Percentiles rank a stretch among this genome's conserved stretches.
Evolutionary conservation across 2,888 invertebrate species (phyloP).

Genomic region (Choreutis nemorana): DNA sequence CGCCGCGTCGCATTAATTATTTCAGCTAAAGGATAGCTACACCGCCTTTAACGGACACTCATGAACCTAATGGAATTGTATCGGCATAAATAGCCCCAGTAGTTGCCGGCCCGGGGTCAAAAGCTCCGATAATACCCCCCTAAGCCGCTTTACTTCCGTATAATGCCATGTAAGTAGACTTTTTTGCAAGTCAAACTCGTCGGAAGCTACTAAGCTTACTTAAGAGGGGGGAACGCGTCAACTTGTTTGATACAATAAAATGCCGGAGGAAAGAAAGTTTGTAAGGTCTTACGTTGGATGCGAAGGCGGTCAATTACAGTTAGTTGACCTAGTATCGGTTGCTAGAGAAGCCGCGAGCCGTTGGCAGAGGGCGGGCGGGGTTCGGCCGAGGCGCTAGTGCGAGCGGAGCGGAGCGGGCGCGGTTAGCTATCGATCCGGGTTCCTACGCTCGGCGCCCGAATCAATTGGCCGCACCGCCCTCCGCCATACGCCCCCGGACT

Average conservation of each 20-base stretch:
- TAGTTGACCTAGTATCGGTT: no score
- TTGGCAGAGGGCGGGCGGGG: conserved; percentile 6
- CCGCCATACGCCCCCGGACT: conserved; percentile 19
- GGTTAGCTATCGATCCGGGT: conserved; percentile 15
- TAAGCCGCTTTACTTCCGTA: no score
- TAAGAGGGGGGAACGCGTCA: no score
- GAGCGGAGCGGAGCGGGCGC: conserved; percentile 29
- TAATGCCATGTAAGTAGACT: no score
- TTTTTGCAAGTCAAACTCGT: no score
- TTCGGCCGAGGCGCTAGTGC: conserved; percentile 10
- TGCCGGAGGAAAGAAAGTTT: conserved; percentile 3
- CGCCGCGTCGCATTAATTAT: conserved; percentile 28
- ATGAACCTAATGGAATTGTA: conserved; percentile 5
- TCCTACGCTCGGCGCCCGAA: conserved; percentile 17
- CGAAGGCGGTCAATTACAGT: no score
- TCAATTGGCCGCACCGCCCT: conserved; percentile 20
- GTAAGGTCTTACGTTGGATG: not conserved
- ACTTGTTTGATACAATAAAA: no score
- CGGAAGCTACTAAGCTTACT: no score
- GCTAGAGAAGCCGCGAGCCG: not conserved
- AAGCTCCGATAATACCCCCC: no score
- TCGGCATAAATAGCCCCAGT: no score
- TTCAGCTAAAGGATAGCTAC: conserved; percentile 16
- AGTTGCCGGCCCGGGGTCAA: no score
- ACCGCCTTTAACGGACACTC: conserved; percentile 5